These are phyloP conservation scores for Labeo catla DNA, from an alignment of 2,113 vertebrate genomes.

Conservation along the genomic window DNA sequence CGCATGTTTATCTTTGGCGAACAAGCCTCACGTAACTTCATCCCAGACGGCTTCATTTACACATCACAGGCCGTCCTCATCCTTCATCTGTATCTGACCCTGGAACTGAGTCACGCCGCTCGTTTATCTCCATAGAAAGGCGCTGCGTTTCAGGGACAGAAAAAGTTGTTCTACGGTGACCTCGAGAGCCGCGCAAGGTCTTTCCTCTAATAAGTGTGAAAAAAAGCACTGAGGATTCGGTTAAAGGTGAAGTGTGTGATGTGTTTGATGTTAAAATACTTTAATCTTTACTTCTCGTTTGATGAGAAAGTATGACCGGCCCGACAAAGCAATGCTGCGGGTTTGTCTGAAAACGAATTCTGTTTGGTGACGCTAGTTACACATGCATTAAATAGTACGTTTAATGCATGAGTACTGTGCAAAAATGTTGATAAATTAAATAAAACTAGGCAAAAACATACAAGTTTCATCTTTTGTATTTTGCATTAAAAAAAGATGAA, in stretches of 20 bases:
- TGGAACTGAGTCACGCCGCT: not conserved
- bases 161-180: not conserved
- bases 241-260: not conserved
- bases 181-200: not conserved
- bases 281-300: conserved; percentile 1
- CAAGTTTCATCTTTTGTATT: not conserved
- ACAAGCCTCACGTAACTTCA: not conserved
- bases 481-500: too few species aligned
- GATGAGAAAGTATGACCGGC: not conserved
- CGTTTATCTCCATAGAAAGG: conserved; percentile 6
- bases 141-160: conserved; percentile 5
- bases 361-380: not conserved
- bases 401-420: not conserved
- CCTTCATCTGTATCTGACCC: conserved; percentile 17
- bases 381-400: not conserved
- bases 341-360: not conserved
- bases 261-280: conserved; percentile 9
- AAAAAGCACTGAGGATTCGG: not conserved
- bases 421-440: not conserved
- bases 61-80: conserved; percentile 5
- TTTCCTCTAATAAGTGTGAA: not conserved
- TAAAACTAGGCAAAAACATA: not conserved
- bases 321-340: not conserved
- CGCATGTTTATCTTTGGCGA: not conserved
- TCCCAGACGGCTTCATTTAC: not conserved